Base-by-base conservation (phyloP, 2,888 invertebrate species). In the Luffia ferchaultella region DNA sequence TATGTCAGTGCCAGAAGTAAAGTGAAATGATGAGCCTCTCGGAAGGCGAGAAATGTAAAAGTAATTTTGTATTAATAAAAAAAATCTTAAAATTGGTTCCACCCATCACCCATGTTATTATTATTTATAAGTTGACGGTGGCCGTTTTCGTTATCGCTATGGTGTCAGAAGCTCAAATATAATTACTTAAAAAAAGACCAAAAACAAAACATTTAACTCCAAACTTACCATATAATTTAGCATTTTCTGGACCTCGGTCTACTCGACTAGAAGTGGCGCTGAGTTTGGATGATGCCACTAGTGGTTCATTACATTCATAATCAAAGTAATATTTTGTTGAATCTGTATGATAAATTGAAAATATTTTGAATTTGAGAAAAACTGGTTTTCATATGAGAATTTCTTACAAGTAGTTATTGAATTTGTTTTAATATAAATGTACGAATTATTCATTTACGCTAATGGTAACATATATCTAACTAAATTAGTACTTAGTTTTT, bases 161-260 rank as follows among this genome's bases (percentile, higher is more conserved):
- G n/a, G n/a, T n/a, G n/a, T n/a, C n/a, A n/a, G n/a, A n/a, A n/a
- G n/a, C n/a, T n/a, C n/a, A n/a, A n/a, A n/a, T n/a, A 30, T 30
- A 7, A 30, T 7, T 7, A 30, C 30, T 30, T 30, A 30, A 30
- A 7, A 30, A 30, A 30, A 30, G 3, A 30, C 5, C 30, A 12
- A 30, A 19, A 40, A 30, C 7, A 40, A 51, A 18, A 51, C 16
- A 51, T 46, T 15, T n/a, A 30, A 7, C n/a, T 18, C 45, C 30
- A 55, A 42, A 63, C 89, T 90, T 88, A 95, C 95, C 94, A 86
- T 94, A 89, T 62, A 96, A 84, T 65, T 88, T 87, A 41, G 95
- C 95, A 85, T 95, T 92, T 54, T 91, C 88, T n/a, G 96, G 91
- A 53, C 93, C 94, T 68, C 95, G 86, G 60, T 93, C 93, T 48